phyloP scores from a whole-genome alignment of 2,888 invertebrate genomes.

The Galeruca laticollis region DNA sequence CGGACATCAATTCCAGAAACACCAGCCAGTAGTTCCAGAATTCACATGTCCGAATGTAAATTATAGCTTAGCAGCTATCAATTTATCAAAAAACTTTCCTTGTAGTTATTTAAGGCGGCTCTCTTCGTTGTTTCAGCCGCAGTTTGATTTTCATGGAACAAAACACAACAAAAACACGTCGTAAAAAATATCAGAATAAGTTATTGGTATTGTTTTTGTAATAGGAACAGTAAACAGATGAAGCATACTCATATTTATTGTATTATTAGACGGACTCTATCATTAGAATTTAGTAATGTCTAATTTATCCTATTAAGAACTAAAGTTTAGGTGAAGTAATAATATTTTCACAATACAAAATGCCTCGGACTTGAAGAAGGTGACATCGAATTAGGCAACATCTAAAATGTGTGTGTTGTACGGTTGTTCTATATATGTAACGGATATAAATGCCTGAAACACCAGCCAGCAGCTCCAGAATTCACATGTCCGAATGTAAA shows the following conservation, averaged over 20 bases:
- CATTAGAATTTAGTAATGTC: too few species aligned
- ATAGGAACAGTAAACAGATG: too few species aligned
- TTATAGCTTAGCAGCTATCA: conserved; percentile 9
- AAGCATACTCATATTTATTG: too few species aligned
- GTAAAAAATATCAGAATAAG: neutral
- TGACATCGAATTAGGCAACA: too few species aligned
- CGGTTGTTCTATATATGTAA: neutral
- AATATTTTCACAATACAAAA: too few species aligned
- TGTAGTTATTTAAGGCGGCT: conserved; percentile 1
- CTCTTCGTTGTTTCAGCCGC: neutral
- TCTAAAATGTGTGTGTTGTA: neutral
- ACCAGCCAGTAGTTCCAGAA: conserved; percentile 8
- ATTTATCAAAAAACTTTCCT: conserved; percentile 11
- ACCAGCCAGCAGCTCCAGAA: conserved; percentile 2
- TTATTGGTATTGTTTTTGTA: too few species aligned
- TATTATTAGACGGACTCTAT: too few species aligned
- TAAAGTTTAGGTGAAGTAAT: too few species aligned
- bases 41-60: conserved; percentile 12
- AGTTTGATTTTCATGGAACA: neutral
- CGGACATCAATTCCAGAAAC: conserved; percentile 4
- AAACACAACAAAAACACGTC: neutral
- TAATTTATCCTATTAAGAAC: too few species aligned
- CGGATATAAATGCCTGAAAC: neutral
- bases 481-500: conserved; percentile 2
- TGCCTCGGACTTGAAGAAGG: too few species aligned